These are phyloP conservation scores for Drosophila anomalata DNA, from an alignment of 2,888 invertebrate genomes.

Conservation along the genomic window DNA sequence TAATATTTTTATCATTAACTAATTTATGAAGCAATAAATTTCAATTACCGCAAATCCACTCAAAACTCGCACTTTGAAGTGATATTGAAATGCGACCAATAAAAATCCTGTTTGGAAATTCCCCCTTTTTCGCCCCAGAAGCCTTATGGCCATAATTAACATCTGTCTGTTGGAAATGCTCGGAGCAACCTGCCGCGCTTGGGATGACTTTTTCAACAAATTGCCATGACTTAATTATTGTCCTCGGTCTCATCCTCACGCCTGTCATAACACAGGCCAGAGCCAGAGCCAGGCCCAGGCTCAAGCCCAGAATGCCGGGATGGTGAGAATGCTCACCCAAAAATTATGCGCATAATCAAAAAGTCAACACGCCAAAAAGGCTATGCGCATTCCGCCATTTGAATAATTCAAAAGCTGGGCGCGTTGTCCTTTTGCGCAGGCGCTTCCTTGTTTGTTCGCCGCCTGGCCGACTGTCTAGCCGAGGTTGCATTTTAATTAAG, in stretches of 20 bases:
- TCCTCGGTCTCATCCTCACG: constrained; percentile 43
- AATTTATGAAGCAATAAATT: not conserved
- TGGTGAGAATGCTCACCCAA: constrained; percentile 31
- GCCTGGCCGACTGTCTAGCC: constrained; percentile 34
- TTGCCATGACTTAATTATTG: constrained; percentile 76
- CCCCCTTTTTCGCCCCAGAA: not conserved
- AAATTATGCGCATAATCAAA: constrained; percentile 83
- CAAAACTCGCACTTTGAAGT: not conserved
- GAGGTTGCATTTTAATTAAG: constrained; percentile 80
- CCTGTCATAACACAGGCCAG: constrained; percentile 58
- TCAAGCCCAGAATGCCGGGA: not conserved
- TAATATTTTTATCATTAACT: too few species aligned
- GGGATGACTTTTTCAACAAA: constrained; percentile 46
- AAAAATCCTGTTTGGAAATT: constrained; percentile 10
- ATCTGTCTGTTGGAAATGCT: constrained; percentile 13
- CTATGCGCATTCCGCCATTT: constrained; percentile 64
- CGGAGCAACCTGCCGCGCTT: constrained; percentile 27
- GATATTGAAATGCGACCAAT: not conserved
- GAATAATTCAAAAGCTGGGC: constrained; percentile 79
- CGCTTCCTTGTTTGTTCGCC: constrained; percentile 54
- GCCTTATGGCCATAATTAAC: constrained; percentile 20
- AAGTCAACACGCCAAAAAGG: constrained; percentile 76
- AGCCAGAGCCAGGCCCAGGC: constrained; percentile 10
- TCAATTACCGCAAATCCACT: not conserved
- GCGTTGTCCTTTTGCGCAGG: constrained; percentile 76